phyloP scores from a whole-genome alignment of 2,888 invertebrate species.

The Acanthosepion esculentum region DNA sequence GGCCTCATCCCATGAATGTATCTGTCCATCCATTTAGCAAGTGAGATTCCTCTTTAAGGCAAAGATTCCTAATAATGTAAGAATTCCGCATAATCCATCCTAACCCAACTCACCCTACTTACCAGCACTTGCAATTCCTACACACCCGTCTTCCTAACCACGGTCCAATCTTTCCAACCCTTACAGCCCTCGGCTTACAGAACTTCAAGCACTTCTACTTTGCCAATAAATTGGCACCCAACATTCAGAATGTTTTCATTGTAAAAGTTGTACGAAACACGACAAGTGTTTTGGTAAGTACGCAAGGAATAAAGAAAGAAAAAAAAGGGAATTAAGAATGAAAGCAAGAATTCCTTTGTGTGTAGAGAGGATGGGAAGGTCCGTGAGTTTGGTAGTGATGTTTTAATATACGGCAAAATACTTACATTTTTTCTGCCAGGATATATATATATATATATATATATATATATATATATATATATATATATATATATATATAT shows the following conservation, averaged over 20 bases:
- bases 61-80: neutral
- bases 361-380: neutral
- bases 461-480: no score
- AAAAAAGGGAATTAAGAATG: neutral
- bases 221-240: conserved; percentile 6
- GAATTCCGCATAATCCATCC: neutral
- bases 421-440: neutral
- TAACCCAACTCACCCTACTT: neutral
- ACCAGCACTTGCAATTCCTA: neutral
- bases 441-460: no score
- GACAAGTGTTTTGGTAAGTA: neutral
- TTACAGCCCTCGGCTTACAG: neutral
- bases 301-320: neutral
- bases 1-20: neutral
- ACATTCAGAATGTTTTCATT: conserved; percentile 20
- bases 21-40: conserved; percentile 21
- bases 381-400: neutral
- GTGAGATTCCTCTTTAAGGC: conserved; percentile 11
- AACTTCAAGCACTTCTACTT: neutral
- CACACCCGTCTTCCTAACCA: neutral
- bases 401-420: conserved; percentile 33
- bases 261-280: neutral
- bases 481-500: no score
- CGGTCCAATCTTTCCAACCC: neutral
- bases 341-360: conserved; percentile 1